Evolutionary conservation across 1,140 invertebrate species (phyloP).

Genomic region (Zaprionus nigranus): DNA sequence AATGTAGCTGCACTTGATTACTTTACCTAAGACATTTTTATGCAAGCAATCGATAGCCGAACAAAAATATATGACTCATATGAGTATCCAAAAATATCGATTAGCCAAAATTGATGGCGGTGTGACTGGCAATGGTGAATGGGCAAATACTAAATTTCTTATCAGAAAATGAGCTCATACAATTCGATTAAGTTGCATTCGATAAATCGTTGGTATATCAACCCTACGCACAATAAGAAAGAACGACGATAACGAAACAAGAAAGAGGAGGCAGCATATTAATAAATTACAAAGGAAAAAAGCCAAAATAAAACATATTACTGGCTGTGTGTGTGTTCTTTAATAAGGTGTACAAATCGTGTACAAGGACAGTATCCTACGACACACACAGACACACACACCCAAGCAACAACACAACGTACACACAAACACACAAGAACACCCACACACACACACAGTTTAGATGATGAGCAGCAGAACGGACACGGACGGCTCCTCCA

Average conservation of each 20-base stretch:
- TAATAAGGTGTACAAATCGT: slow-evolving; percentile 63
- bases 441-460: slow-evolving; percentile 56
- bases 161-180: slow-evolving; percentile 42
- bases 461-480: slow-evolving; percentile 83
- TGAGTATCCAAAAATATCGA: neutral
- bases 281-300: slow-evolving; percentile 74
- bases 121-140: slow-evolving; percentile 5
- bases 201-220: slow-evolving; percentile 34
- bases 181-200: slow-evolving; percentile 37
- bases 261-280: slow-evolving; percentile 73
- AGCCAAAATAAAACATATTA: slow-evolving; percentile 46
- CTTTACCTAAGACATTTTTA: neutral
- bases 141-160: slow-evolving; percentile 27
- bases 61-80: neutral
- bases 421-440: slow-evolving; percentile 39
- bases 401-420: slow-evolving; percentile 46
- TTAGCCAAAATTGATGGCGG: neutral
- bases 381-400: slow-evolving; percentile 57
- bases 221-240: slow-evolving; percentile 58
- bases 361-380: slow-evolving; percentile 38
- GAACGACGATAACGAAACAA: slow-evolving; percentile 64
- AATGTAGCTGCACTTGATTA: neutral
- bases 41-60: neutral
- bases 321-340: slow-evolving; percentile 69
- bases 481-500: slow-evolving; percentile 85